These are phyloP conservation scores for Caiman crocodilus DNA, from an alignment of 2,797 vertebrate species.

Conservation along the genomic window DNA sequence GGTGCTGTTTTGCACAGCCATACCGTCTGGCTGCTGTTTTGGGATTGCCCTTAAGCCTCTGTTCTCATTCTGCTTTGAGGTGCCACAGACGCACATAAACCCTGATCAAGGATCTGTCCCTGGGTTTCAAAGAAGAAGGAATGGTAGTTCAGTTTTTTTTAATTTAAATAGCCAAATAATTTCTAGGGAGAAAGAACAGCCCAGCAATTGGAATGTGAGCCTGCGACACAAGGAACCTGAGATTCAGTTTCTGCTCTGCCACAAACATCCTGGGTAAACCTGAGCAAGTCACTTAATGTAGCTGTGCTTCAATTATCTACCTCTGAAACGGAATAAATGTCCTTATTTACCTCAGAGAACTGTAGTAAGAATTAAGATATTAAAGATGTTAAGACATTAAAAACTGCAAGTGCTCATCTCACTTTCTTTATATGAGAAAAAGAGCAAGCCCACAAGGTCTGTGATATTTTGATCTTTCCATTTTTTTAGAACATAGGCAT, in stretches of 20 bases:
- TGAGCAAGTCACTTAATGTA: fast-evolving
- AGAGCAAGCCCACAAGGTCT: background rate
- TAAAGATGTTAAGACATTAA: too few species aligned
- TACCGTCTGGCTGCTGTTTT: background rate
- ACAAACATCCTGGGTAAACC: background rate
- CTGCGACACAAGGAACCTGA: background rate
- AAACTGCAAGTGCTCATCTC: too few species aligned
- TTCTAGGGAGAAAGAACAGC: background rate
- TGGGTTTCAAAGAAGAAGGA: background rate
- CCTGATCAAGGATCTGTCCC: fast-evolving
- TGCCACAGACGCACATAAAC: background rate
- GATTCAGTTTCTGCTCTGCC: background rate
- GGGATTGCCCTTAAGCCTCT: background rate
- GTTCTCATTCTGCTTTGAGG: background rate
- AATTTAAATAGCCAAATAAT: fast-evolving
- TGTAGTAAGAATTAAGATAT: too few species aligned
- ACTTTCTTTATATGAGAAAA: background rate
- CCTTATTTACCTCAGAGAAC: background rate
- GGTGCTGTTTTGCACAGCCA: fast-evolving
- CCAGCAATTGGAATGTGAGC: fast-evolving
- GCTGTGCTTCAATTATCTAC: fast-evolving
- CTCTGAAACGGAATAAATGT: background rate
- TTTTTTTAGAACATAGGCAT: background rate
- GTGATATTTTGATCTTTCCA: conserved; percentile 6
- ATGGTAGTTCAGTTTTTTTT: background rate